Conservation (phyloP, 2,888 invertebrate species). For the Phlogophora meticulosa region DNA sequence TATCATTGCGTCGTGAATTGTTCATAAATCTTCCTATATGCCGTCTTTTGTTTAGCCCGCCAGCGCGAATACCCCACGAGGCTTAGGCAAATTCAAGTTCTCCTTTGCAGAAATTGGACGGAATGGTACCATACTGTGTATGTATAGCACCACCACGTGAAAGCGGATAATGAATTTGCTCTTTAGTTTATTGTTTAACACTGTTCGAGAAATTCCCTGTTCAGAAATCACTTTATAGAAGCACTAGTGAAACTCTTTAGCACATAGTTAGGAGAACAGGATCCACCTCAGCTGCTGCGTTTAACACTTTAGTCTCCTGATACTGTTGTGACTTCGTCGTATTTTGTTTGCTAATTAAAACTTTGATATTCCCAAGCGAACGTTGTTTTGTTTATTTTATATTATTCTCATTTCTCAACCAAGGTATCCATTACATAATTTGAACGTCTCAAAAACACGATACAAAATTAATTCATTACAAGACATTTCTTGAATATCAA, state of each 20-base stretch:
- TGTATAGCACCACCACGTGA: slow-evolving; percentile 50
- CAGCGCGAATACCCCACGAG: slow-evolving; percentile 77
- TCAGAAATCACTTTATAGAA: slow-evolving; percentile 54
- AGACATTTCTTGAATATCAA: slow-evolving; percentile 53
- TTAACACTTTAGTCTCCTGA: slow-evolving; percentile 29
- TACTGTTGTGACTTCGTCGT: slow-evolving; percentile 28
- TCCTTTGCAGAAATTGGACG: slow-evolving; percentile 75
- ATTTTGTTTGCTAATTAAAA: slow-evolving; percentile 9
- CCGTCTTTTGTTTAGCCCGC: slow-evolving; percentile 86
- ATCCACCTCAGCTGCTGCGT: slow-evolving; percentile 40
- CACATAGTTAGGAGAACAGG: slow-evolving; percentile 52
- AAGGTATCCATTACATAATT: slow-evolving; percentile 2
- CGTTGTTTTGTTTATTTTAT: slow-evolving; percentile 1
- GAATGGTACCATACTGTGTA: slow-evolving; percentile 60
- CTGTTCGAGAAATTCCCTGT: slow-evolving; percentile 62
- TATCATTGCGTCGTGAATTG: slow-evolving; percentile 88
- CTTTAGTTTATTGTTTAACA: slow-evolving; percentile 68
- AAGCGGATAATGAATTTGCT: slow-evolving; percentile 70
- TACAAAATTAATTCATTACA: slow-evolving; percentile 36
- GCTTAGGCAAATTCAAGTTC: slow-evolving; percentile 79
- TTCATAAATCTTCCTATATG: slow-evolving; percentile 88
- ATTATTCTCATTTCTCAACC: slow-evolving; percentile 1
- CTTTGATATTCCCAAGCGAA: not conserved
- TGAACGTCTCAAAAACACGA: slow-evolving; percentile 22
- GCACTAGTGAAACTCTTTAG: slow-evolving; percentile 43